Conservation (phyloP, 2,888 invertebrate genomes). For the Trachelus tabidus region DNA sequence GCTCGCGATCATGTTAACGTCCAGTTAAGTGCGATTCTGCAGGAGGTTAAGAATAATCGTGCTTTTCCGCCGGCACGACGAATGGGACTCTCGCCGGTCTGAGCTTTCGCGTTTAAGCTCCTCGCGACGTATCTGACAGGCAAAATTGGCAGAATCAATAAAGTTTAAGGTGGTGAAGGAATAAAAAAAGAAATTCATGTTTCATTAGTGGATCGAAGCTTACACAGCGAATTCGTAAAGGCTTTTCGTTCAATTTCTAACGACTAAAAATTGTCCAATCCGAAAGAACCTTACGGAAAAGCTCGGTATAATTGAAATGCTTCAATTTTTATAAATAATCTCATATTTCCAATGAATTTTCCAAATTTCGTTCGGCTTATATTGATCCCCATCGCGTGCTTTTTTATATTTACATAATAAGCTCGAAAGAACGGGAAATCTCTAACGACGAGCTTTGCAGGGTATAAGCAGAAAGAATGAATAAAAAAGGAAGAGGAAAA, state of each 20-base stretch:
- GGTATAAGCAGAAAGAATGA: not conserved
- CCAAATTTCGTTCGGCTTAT: not conserved
- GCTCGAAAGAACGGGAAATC: not conserved
- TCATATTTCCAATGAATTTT: not conserved
- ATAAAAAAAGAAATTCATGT: not conserved
- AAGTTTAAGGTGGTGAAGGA: not conserved
- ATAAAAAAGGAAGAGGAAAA: not conserved
- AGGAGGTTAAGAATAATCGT: constrained; percentile 1
- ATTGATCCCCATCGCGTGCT: not conserved
- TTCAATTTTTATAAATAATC: not conserved
- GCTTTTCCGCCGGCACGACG: not conserved
- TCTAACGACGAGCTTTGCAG: not conserved
- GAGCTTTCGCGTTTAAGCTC: not conserved
- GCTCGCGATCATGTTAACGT: constrained; percentile 37
- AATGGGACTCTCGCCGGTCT: not conserved
- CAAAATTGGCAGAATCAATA: not conserved
- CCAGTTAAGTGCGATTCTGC: constrained; percentile 31
- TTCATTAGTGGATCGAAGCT: not conserved
- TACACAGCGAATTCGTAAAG: not conserved
- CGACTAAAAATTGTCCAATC: not conserved
- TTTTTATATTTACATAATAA: not conserved
- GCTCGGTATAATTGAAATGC: not conserved
- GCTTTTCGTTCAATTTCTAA: not conserved
- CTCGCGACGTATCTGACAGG: not conserved
- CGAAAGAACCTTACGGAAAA: not conserved